Evolutionary conservation across 2,888 invertebrate species (phyloP).

Genomic region (Eristalinus aeneus): DNA sequence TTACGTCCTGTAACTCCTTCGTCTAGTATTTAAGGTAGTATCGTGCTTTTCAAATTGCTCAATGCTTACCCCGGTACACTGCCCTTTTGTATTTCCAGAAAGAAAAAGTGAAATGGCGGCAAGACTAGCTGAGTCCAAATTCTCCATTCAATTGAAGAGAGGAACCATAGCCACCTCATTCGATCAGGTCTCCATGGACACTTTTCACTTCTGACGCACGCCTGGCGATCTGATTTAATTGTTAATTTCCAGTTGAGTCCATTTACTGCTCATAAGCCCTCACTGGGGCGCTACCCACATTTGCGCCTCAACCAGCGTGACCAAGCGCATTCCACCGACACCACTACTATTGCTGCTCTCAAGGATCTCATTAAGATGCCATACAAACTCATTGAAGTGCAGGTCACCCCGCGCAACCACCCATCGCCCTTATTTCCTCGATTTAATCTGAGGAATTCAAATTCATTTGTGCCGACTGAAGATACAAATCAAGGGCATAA

Average conservation of each 20-base stretch:
- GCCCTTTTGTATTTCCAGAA: too few relatives aligned
- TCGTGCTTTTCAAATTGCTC: too few relatives aligned
- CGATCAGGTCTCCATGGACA: neutral
- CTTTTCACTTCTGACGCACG: neutral
- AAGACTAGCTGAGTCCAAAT: too few relatives aligned
- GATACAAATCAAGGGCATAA: constrained; percentile 67
- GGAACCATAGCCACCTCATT: neutral
- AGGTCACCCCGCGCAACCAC: constrained; percentile 48
- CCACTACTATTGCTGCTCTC: neutral
- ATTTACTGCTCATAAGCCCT: neutral
- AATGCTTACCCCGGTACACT: too few relatives aligned
- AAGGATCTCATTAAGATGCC: constrained; percentile 66
- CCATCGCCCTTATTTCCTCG: constrained; percentile 42
- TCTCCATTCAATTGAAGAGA: neutral
- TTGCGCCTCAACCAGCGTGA: constrained; percentile 4
- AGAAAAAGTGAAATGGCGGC: too few relatives aligned
- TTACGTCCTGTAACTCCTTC: too few relatives aligned
- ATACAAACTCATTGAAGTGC: constrained; percentile 38
- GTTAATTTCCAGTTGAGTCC: neutral
- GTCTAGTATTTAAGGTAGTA: too few relatives aligned
- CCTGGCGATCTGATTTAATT: neutral
- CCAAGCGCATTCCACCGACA: neutral
- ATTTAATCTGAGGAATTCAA: constrained; percentile 68
- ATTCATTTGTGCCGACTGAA: constrained; percentile 67
- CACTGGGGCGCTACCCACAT: neutral